Conservation (phyloP, 2,113 vertebrate genomes). For the Spea bombifrons region DNA sequence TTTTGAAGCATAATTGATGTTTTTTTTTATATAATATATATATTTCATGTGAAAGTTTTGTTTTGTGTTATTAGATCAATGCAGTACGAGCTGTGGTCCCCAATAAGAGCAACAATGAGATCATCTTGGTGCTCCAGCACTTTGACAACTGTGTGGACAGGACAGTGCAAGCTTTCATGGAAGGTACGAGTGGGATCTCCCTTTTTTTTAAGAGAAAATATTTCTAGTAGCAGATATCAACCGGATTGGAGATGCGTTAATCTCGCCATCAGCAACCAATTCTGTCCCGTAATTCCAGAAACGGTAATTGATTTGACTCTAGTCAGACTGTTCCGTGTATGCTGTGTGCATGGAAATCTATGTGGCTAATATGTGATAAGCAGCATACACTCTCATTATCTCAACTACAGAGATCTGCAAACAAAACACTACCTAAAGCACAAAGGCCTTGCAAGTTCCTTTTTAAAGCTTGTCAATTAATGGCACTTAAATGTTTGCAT, state of each 20-base stretch:
- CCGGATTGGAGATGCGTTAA: too few relatives aligned
- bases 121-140: slow-evolving; percentile 90
- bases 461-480: background rate
- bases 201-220: background rate
- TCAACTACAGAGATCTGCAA: background rate
- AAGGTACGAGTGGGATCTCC: slow-evolving; percentile 72
- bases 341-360: background rate
- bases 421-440: background rate
- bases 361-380: background rate
- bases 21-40: too few relatives aligned
- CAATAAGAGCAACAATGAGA: slow-evolving; percentile 97
- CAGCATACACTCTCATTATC: background rate
- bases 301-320: too few relatives aligned
- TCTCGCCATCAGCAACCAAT: too few relatives aligned
- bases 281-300: too few relatives aligned
- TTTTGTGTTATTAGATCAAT: slow-evolving; percentile 70
- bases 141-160: slow-evolving; percentile 92
- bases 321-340: background rate
- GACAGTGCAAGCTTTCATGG: slow-evolving; percentile 91
- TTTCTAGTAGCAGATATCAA: too few relatives aligned
- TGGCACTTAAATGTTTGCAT: background rate
- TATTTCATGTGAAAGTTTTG: background rate
- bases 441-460: background rate
- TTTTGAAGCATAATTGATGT: too few relatives aligned
- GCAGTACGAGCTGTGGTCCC: slow-evolving; percentile 90